phyloP scores from a whole-genome alignment of 2,113 vertebrate species.

The Eira barbara region DNA sequence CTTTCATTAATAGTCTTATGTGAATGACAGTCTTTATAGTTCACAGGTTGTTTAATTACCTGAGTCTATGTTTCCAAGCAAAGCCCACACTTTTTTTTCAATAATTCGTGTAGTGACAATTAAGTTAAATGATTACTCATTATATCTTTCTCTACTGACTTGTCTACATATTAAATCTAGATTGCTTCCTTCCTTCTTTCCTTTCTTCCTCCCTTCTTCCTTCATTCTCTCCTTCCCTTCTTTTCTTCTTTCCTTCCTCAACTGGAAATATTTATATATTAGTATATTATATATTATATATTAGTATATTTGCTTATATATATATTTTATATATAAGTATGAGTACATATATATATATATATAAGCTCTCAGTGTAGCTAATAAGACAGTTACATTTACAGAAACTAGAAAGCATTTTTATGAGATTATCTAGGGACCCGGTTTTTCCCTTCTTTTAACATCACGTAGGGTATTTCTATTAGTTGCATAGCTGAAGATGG shows the following conservation, averaged over 20 bases:
- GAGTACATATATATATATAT: no score
- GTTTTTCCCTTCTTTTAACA: not conserved
- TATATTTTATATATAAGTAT: not conserved
- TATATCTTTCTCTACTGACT: not conserved
- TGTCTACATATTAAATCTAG: not conserved
- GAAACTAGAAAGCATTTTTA: not conserved
- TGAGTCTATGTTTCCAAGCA: not conserved
- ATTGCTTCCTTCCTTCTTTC: not conserved
- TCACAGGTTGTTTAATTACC: not conserved
- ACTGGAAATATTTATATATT: not conserved
- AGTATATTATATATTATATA: not conserved
- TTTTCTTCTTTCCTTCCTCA: not conserved
- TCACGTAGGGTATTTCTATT: not conserved
- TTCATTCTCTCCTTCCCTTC: not conserved
- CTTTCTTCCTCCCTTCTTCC: not conserved
- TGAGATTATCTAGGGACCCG: not conserved
- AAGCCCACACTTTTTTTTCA: not conserved
- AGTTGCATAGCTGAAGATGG: not conserved
- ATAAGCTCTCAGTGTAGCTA: not conserved
- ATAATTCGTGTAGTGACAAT: not conserved
- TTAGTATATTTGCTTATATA: not conserved
- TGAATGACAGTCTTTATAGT: not conserved
- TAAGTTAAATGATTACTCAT: not conserved
- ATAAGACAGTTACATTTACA: not conserved
- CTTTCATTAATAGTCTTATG: not conserved